A percentile compares a stretch with the other conserved stretches of the same genome.
Evolutionary conservation across 1,140 invertebrate species (phyloP).

Genomic region (Aleiodes sp.): DNA sequence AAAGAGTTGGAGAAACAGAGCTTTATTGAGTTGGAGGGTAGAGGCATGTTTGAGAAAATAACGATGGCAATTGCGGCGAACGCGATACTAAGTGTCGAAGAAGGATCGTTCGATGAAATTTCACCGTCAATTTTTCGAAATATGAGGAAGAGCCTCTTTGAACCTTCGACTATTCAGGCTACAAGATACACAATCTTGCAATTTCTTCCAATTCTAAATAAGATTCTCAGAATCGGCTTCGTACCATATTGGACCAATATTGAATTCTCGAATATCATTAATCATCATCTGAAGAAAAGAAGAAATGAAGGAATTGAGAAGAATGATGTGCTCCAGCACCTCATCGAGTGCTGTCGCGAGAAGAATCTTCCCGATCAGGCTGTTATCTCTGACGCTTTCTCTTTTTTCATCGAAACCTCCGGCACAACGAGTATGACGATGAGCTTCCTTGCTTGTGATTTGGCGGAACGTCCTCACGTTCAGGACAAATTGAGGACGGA

Average conservation of each 20-base stretch:
- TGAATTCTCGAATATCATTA: slow-evolving; percentile 37
- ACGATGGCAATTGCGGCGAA: slow-evolving; percentile 66
- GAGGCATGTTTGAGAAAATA: slow-evolving; percentile 56
- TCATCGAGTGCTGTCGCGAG: slow-evolving; percentile 31
- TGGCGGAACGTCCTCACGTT: slow-evolving; percentile 71
- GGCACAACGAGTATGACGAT: slow-evolving; percentile 75
- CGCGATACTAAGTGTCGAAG: slow-evolving; percentile 35
- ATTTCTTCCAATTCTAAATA: slow-evolving; percentile 30
- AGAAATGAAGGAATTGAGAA: background rate
- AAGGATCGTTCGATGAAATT: background rate
- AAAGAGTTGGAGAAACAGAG: background rate
- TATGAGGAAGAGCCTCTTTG: background rate
- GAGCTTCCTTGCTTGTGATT: slow-evolving; percentile 68
- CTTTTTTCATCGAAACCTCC: slow-evolving; percentile 76
- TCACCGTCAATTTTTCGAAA: slow-evolving; percentile 18
- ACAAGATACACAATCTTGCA: too few relatives aligned
- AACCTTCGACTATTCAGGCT: background rate
- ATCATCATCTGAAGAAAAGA: slow-evolving; percentile 28
- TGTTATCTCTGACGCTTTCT: slow-evolving; percentile 69
- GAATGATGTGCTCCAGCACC: slow-evolving; percentile 48
- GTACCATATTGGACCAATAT: slow-evolving; percentile 6
- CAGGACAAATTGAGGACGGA: slow-evolving; percentile 72
- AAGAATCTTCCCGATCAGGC: slow-evolving; percentile 39
- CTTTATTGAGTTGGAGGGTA: slow-evolving; percentile 45
- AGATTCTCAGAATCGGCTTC: background rate